phyloP scores from a whole-genome alignment of 2,888 invertebrate genomes.

The Drosophila diplacantha region DNA sequence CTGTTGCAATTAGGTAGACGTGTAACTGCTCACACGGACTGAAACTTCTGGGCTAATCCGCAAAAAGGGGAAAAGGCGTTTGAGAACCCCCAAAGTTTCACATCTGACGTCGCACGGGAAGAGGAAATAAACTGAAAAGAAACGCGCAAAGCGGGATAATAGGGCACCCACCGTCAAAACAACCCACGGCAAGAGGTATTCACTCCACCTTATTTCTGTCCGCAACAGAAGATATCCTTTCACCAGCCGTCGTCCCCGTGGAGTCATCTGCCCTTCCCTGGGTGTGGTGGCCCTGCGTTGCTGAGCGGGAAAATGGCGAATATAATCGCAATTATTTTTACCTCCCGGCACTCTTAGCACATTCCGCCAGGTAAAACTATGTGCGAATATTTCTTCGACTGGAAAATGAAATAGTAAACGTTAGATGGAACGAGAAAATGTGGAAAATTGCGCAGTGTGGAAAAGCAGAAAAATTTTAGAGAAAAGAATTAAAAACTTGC shows the following conservation, averaged over 20 bases:
- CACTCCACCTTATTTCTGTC: conserved; percentile 10
- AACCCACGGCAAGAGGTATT: conserved; percentile 8
- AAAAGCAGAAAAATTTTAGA: conserved; percentile 3
- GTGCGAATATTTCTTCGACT: conserved; percentile 46
- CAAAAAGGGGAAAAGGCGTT: background rate
- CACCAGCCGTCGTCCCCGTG: background rate
- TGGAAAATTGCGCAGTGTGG: background rate
- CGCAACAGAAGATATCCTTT: background rate
- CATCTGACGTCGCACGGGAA: background rate
- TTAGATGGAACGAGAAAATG: background rate
- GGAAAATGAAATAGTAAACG: conserved; percentile 26
- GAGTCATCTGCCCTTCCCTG: background rate
- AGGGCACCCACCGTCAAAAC: background rate
- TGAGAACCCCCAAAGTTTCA: background rate
- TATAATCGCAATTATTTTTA: conserved; percentile 53
- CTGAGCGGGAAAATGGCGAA: conserved; percentile 24
- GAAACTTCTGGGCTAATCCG: background rate
- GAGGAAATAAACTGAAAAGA: background rate
- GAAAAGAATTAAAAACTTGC: conserved; percentile 1
- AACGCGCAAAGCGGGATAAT: background rate
- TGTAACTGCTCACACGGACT: background rate
- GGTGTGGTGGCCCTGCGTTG: conserved; percentile 6
- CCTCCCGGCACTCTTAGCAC: conserved; percentile 45
- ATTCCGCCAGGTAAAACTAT: conserved; percentile 34
- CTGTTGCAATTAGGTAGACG: background rate